Conservation (phyloP, 2,113 vertebrate species). For the Python bivittatus region DNA sequence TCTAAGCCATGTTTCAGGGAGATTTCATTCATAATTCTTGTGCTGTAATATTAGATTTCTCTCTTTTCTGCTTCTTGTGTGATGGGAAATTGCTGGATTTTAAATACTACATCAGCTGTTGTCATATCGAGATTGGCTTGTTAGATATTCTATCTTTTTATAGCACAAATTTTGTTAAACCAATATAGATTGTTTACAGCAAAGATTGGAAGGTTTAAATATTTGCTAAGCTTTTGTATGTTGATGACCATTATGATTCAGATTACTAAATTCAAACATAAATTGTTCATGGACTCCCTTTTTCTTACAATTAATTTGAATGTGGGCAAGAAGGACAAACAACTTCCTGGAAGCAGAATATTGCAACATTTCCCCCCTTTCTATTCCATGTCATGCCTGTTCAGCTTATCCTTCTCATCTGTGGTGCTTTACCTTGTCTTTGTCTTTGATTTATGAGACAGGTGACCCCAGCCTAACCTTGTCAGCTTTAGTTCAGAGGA, state of each 20-base stretch:
- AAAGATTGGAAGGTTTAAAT: constrained; percentile 60
- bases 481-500: constrained; percentile 67
- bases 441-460: constrained; percentile 65
- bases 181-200: constrained; percentile 47
- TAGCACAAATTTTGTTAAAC: constrained; percentile 41
- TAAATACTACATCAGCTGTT: neutral
- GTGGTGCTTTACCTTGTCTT: constrained; percentile 52
- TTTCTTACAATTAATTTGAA: constrained; percentile 61
- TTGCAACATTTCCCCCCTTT: constrained; percentile 35
- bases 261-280: constrained; percentile 51
- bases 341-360: constrained; percentile 28
- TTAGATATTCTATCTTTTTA: constrained; percentile 19
- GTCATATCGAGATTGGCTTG: neutral
- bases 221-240: constrained; percentile 52
- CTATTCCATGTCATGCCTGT: constrained; percentile 40
- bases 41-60: neutral
- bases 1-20: neutral
- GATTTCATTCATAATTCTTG: neutral
- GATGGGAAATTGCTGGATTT: neutral
- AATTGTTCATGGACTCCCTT: constrained; percentile 25
- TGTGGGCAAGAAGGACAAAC: constrained; percentile 26
- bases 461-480: constrained; percentile 60
- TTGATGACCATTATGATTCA: constrained; percentile 55
- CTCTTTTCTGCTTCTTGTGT: neutral
- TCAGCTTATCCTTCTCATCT: constrained; percentile 42